Base-by-base conservation (phyloP, 2,797 vertebrate genomes). In the Staurois parvus region DNA sequence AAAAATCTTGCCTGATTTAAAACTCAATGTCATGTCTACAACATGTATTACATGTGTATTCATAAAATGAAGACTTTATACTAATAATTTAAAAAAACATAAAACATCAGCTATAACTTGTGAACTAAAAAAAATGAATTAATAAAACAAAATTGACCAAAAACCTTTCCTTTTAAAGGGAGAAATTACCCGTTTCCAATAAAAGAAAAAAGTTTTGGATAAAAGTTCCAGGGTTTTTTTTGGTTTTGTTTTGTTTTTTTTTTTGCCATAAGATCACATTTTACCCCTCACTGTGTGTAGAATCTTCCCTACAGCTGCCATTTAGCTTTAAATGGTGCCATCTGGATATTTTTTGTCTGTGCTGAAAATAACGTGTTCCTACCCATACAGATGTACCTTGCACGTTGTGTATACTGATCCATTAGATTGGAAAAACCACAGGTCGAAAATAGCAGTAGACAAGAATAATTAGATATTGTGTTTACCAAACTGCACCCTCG, bases 271-370 rank as follows among this genome's bases (percentile, higher is more conserved):
- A 81, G 30, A 32, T 59, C 13, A 81, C 67, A 70, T 70, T 29
- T 59, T 28, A 81, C 84, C 78, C 32, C 64, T 17, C n/a, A 24
- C 48, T 42, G 84, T 34, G 69, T 19, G 26, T 24, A 74, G 56
- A 85, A 75, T 79, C 62, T 45, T 85, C 70, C 73, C 77, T 70
- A 68, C 56, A 68, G 78, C 78, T 81, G 79, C 45, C 73, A 76
- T 76, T 85, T 52, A 70, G 45, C 37, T 81, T 70, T 70, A 80
- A 85, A 85, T 59, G 42, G 26, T 85, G 66, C 78, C 84, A 85
- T 85, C 78, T 85, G 78, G 84, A 76, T 62, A 68, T 59, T 69
- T 75, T 48, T 76, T 68, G 42, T 52, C 24, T 48, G 28, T 79
- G 34, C 84, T 85, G 69, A 32, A 68, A 80, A 80, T 79, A 75